These are phyloP conservation scores for Vannuccia rotundouncinata DNA, from an alignment of 2,888 invertebrate genomes.

Conservation along the genomic window DNA sequence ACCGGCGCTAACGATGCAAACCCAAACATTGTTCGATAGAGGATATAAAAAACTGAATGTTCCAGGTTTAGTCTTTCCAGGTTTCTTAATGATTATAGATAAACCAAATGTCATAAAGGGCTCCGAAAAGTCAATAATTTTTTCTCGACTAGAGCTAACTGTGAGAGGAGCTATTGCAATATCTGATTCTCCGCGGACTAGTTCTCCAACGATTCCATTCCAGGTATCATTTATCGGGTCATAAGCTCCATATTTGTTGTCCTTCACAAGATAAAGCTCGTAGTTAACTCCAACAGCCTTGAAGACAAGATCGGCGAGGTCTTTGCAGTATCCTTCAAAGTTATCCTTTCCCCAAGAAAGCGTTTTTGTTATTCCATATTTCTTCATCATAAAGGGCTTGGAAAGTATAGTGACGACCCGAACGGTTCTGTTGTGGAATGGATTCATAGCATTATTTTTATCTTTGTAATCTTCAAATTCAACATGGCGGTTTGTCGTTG, in stretches of 20 bases:
- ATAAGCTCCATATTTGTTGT: conserved; percentile 70
- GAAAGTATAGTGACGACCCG: neutral
- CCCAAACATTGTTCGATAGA: conserved; percentile 37
- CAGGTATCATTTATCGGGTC: conserved; percentile 67
- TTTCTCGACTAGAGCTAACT: conserved; percentile 39
- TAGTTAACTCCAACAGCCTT: conserved; percentile 75
- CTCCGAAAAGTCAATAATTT: conserved; percentile 40
- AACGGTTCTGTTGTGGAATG: neutral
- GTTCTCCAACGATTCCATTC: conserved; percentile 69
- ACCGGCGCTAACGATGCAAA: conserved; percentile 35
- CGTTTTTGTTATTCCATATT: neutral
- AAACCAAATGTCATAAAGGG: conserved; percentile 42
- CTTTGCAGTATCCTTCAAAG: conserved; percentile 81
- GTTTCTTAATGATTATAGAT: conserved; percentile 41
- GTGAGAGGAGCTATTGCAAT: conserved; percentile 40
- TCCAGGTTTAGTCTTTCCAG: conserved; percentile 40
- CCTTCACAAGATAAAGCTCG: conserved; percentile 75
- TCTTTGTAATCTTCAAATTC: neutral
- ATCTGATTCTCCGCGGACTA: conserved; percentile 38
- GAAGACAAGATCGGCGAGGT: conserved; percentile 74
- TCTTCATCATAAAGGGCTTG: conserved; percentile 4
- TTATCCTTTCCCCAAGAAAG: conserved; percentile 34
- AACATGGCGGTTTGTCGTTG: neutral
- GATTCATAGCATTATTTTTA: neutral
- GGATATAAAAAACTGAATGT: conserved; percentile 40